Percentiles rank a stretch among this genome's conserved stretches.
These are phyloP conservation scores for Magallana nippona DNA, from an alignment of 2,888 invertebrate genomes.

Conservation along the genomic window DNA sequence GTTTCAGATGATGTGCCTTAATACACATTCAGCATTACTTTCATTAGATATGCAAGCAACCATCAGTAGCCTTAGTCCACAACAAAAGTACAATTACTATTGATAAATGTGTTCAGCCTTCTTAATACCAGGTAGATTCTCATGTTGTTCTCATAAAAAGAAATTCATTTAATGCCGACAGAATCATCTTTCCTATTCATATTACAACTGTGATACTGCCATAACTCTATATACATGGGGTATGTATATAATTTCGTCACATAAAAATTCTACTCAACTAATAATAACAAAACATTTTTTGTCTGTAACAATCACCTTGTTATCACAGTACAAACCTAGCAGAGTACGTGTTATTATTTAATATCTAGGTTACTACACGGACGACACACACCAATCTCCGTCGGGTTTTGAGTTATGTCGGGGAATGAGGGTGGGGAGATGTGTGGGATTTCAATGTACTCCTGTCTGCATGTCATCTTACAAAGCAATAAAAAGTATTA, in stretches of 20 bases:
- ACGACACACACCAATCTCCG: conserved; percentile 26
- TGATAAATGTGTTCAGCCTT: conserved; percentile 10
- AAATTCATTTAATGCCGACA: background rate
- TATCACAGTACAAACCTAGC: background rate
- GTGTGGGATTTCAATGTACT: conserved; percentile 22
- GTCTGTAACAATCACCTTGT: background rate
- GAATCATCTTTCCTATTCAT: too few relatives aligned
- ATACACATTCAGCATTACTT: background rate
- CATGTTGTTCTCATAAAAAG: background rate
- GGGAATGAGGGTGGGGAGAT: background rate
- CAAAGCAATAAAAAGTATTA: conserved; percentile 12
- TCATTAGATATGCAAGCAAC: background rate
- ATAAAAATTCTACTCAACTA: too few relatives aligned
- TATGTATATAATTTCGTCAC: too few relatives aligned
- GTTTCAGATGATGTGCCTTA: conserved; percentile 7
- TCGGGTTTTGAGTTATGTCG: background rate
- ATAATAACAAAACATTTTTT: too few relatives aligned
- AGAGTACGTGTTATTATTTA: background rate
- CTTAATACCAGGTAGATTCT: background rate
- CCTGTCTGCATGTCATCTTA: conserved; percentile 14
- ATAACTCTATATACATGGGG: too few relatives aligned
- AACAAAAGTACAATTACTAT: background rate
- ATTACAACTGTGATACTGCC: too few relatives aligned
- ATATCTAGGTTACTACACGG: background rate
- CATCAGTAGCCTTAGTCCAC: background rate